Percentiles rank a stretch among this genome's conserved stretches.
phyloP scores from a whole-genome alignment of 1,140 invertebrate genomes.

The Diachasmimorpha longicaudata region DNA sequence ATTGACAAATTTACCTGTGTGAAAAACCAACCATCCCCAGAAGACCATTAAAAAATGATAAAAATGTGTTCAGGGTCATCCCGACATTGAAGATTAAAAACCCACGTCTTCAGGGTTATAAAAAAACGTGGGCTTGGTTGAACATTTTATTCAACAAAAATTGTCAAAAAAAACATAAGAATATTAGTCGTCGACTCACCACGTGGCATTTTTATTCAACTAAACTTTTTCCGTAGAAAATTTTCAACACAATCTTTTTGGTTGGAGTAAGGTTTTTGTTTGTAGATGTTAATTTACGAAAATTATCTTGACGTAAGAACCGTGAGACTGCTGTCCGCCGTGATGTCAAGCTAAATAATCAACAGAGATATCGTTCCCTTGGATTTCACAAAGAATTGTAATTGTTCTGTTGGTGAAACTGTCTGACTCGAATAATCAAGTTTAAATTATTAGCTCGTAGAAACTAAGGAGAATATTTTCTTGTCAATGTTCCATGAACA shows the following conservation, averaged over 20 bases:
- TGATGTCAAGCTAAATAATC: no score
- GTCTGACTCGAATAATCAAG: no score
- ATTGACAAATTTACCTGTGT: slow-evolving; percentile 82
- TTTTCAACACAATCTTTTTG: slow-evolving; percentile 6
- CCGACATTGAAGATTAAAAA: not conserved
- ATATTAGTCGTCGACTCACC: slow-evolving; percentile 7
- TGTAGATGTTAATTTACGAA: slow-evolving; percentile 5
- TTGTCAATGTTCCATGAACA: no score
- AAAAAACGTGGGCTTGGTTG: not conserved
- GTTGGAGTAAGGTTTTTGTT: not conserved
- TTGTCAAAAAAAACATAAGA: not conserved
- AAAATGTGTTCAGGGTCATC: slow-evolving; percentile 1
- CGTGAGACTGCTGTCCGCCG: not conserved
- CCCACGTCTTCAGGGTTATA: not conserved
- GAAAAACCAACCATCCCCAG: slow-evolving; percentile 33
- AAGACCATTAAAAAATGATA: not conserved
- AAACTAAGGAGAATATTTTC: no score
- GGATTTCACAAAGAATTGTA: no score
- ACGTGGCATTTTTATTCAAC: slow-evolving; percentile 24
- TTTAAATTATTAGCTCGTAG: no score
- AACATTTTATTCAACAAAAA: not conserved
- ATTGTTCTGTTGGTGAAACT: no score
- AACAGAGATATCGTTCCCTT: no score
- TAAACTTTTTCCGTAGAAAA: slow-evolving; percentile 1
- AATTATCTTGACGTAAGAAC: not conserved